Evolutionary conservation across 1,140 invertebrate species (phyloP).

Genomic region (Phymastichus coffea): DNA sequence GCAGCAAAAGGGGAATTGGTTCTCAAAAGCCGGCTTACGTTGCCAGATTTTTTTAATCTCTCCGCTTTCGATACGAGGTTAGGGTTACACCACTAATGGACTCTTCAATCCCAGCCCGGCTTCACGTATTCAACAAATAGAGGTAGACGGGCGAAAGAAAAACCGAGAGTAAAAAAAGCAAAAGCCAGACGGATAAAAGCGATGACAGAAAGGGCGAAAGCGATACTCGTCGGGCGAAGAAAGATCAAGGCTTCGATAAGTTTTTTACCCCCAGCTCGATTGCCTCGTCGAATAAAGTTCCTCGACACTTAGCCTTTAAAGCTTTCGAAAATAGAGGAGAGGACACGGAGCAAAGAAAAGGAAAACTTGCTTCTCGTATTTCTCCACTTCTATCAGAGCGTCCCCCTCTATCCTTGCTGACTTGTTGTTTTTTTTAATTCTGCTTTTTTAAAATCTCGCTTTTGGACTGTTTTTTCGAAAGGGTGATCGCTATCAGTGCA

Average conservation of each 20-base stretch:
- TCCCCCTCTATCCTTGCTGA: not conserved
- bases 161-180: not conserved
- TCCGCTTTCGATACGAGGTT: not conserved
- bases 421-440: no score
- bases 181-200: not conserved
- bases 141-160: not conserved
- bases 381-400: not conserved
- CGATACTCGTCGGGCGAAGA: no score
- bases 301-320: conserved; percentile 8
- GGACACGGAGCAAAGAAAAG: not conserved
- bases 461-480: no score
- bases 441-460: no score
- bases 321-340: not conserved
- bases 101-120: not conserved
- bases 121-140: not conserved
- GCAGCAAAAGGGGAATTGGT: not conserved
- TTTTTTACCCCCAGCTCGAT: conserved; percentile 7
- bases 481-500: no score
- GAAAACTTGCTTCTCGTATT: not conserved
- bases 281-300: conserved; percentile 15
- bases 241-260: conserved; percentile 8
- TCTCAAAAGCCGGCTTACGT: not conserved
- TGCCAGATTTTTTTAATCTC: conserved; percentile 5
- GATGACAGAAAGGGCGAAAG: not conserved
- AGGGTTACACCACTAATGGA: conserved; percentile 13